These are phyloP conservation scores for Megaceryle torquata DNA, from an alignment of 2,113 vertebrate species.

Conservation along the genomic window DNA sequence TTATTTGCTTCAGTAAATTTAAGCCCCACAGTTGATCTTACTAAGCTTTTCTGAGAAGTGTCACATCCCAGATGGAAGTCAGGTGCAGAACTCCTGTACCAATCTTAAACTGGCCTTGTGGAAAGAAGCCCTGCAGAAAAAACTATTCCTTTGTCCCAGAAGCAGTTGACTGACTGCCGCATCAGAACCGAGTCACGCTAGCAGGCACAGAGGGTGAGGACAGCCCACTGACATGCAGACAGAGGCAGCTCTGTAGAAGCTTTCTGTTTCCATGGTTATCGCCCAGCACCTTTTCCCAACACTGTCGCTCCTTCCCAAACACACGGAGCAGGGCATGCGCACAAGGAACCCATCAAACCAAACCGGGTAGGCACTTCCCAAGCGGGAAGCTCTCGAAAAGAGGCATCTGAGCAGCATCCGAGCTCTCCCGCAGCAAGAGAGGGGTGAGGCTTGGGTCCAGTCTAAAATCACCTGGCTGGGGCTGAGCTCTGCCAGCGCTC, in stretches of 20 bases:
- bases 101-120: fast-evolving
- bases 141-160: background rate
- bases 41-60: background rate
- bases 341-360: background rate
- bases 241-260: background rate
- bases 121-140: background rate
- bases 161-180: background rate
- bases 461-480: background rate
- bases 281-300: background rate
- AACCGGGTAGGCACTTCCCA: background rate
- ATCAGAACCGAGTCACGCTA: background rate
- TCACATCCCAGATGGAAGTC: background rate
- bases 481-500: background rate
- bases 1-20: background rate
- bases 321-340: background rate
- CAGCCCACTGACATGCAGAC: background rate
- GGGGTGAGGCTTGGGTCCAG: background rate
- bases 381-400: background rate
- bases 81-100: fast-evolving
- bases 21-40: background rate
- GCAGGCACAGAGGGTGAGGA: background rate
- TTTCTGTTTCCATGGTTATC: slow-evolving; percentile 30
- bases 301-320: background rate
- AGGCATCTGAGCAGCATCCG: background rate
- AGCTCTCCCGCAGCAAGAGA: background rate